Base-by-base conservation (phyloP, 2,888 invertebrate genomes). In the Hedychridium roseum region DNA sequence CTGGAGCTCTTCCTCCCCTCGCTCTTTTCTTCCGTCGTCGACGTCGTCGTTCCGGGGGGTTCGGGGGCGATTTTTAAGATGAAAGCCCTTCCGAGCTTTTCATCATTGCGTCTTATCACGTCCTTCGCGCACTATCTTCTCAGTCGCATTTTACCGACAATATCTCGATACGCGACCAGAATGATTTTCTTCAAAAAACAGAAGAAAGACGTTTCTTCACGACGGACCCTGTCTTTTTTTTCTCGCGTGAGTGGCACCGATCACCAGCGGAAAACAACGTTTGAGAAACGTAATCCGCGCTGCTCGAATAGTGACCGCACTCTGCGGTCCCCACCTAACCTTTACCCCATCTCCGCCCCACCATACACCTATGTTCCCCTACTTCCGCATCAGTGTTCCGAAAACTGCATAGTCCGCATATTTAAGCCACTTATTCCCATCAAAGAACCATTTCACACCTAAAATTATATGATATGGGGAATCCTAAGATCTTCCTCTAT, bases 241-340 rank as follows among this genome's bases (percentile, higher is more conserved):
- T n/a, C n/a, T n/a, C n/a, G n/a, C n/a, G n/a, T n/a, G n/a, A n/a
- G n/a, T n/a, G n/a, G n/a, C n/a, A n/a, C n/a, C n/a, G n/a, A n/a
- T n/a, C n/a, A n/a, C n/a, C n/a, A 23, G 60, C 54, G 55, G 59
- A 54, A 50, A 46, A 55, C 54, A 56, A 56, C 54, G n/a, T 60
- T 54, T 43, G 44, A 59, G 59, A n/a, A n/a, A 57, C 58, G 49
- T 56, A 51, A 68, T 64, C 70, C 67, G 55, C 62, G 63, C 61
- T 64, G 64, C 66, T 61, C 70, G 71, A 70, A 66, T 66, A 62
- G 67, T 72, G 64, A 70, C 65, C 70, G 70, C 65, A 73, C 68
- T 74, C 74, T 74, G 69, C 66, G 61, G 66, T 61, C 65, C 70
- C 60, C 63, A 64, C 59, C 54, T 50, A 48, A 37, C 59, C 61